Evolutionary conservation across 2,888 invertebrate species (phyloP).

Genomic region (Dexiosoma caninum): DNA sequence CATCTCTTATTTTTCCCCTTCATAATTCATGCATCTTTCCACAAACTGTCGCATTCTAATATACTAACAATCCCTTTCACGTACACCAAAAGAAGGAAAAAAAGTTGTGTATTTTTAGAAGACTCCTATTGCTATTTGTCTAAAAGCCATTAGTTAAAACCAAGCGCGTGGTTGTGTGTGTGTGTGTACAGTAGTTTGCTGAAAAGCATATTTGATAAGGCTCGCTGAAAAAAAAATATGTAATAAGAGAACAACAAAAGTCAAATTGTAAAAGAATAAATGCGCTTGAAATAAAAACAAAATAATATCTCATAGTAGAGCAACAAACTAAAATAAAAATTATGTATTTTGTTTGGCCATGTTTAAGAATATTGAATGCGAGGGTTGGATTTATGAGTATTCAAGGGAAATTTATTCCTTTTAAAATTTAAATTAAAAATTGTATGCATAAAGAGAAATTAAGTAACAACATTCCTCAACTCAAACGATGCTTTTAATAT

Average conservation of each 20-base stretch:
- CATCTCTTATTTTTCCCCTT: background rate
- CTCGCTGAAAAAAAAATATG: slow-evolving; percentile 23
- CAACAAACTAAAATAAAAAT: background rate
- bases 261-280: background rate
- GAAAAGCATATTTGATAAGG: slow-evolving; percentile 53
- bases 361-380: background rate
- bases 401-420: no score
- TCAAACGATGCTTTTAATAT: no score
- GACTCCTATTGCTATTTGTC: slow-evolving; percentile 1
- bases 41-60: background rate
- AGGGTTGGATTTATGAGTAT: background rate
- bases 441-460: no score
- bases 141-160: slow-evolving; percentile 44
- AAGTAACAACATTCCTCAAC: no score
- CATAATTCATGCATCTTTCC: background rate
- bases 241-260: background rate
- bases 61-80: background rate
- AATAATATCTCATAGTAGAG: no score
- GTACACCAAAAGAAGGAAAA: background rate
- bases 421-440: no score
- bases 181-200: slow-evolving; percentile 7
- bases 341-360: no score
- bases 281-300: background rate
- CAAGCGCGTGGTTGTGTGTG: background rate
- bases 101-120: background rate